Evolutionary conservation across 2,888 invertebrate genomes (phyloP).

Genomic region (Calliopum simillimum): DNA sequence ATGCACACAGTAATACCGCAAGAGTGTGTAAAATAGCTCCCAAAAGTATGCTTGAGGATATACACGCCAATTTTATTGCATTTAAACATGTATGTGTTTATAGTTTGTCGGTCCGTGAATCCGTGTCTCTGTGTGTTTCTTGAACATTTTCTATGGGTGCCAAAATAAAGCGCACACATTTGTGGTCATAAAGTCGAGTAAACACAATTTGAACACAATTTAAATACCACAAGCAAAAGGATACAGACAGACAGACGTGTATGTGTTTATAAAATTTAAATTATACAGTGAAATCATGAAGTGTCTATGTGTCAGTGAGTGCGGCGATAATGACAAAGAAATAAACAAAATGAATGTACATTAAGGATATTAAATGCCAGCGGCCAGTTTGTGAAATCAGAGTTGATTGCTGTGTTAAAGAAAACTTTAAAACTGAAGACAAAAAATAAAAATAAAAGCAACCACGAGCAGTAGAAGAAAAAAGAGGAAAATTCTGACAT

Average conservation of each 20-base stretch:
- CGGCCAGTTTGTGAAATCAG: not conserved
- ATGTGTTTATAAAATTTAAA: constrained; percentile 13
- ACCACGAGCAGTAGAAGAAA: not conserved
- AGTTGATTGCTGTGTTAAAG: too few species aligned
- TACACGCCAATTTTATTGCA: constrained; percentile 29
- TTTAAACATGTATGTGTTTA: constrained; percentile 26
- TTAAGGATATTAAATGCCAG: not conserved
- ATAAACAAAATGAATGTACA: not conserved
- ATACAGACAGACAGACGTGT: not conserved
- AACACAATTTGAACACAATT: constrained; percentile 15
- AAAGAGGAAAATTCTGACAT: not conserved
- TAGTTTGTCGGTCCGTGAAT: not conserved
- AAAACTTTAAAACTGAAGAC: not conserved
- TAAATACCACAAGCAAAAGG: not conserved
- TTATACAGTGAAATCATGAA: constrained; percentile 21
- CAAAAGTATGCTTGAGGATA: constrained; percentile 27
- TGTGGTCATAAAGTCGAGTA: constrained; percentile 19
- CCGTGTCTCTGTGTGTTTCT: not conserved
- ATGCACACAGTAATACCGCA: too few species aligned
- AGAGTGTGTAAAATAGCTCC: constrained; percentile 14
- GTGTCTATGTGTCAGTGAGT: not conserved
- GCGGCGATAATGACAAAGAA: not conserved
- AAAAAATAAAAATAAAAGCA: too few species aligned
- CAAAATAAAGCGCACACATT: constrained; percentile 13
- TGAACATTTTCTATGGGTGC: not conserved